These are phyloP conservation scores for Stenotaenia linearis DNA, from an alignment of 2,888 invertebrate genomes.

Conservation along the genomic window DNA sequence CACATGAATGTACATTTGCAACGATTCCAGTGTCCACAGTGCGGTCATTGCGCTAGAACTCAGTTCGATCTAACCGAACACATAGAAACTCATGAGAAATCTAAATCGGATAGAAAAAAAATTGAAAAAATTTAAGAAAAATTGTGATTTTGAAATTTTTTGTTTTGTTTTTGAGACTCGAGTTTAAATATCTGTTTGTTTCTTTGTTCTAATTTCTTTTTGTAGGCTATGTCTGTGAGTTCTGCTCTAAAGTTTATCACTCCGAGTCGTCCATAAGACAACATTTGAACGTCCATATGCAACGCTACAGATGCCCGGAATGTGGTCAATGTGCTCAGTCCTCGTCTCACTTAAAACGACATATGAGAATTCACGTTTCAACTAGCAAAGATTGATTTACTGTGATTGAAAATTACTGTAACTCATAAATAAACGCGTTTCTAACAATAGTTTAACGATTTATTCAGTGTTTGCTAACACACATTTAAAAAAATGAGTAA, in stretches of 20 bases:
- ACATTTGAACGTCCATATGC: conserved; percentile 24
- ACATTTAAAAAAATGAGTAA: too few species aligned
- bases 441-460: too few species aligned
- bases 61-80: not conserved
- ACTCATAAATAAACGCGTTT: too few species aligned
- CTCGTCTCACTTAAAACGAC: not conserved
- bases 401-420: too few species aligned
- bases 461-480: too few species aligned
- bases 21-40: not conserved
- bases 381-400: too few species aligned
- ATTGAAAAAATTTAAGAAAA: not conserved
- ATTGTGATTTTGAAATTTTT: not conserved
- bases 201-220: not conserved
- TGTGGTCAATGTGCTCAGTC: conserved; percentile 13
- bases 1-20: conserved; percentile 3
- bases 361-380: not conserved
- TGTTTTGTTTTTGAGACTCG: not conserved
- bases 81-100: not conserved
- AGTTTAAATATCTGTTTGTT: not conserved
- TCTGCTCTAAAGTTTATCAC: conserved; percentile 12
- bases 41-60: not conserved
- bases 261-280: not conserved
- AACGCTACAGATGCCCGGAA: conserved; percentile 8
- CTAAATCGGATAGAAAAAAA: too few species aligned
- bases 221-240: not conserved